Evolutionary conservation across 2,113 vertebrate genomes (phyloP).

Genomic region (Dolichotis patagonum): DNA sequence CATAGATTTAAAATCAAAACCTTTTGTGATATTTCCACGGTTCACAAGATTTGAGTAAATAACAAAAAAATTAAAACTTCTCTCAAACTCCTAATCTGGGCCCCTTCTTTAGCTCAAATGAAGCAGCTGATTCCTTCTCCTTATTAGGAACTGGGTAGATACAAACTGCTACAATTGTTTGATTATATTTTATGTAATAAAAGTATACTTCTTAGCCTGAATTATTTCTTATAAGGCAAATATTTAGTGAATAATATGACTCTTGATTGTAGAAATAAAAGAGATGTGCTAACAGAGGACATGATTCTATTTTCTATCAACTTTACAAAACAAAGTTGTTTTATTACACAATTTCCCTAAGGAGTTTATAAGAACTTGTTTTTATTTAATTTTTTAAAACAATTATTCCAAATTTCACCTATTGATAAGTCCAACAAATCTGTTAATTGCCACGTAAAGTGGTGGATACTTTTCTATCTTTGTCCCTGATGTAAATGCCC

Average conservation of each 20-base stretch:
- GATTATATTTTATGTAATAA: not conserved
- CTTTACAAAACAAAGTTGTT: constrained; percentile 11
- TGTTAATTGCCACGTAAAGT: not conserved
- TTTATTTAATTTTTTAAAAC: not conserved
- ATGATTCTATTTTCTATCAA: not conserved
- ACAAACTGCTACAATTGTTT: not conserved
- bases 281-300: not conserved
- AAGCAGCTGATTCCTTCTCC: not conserved
- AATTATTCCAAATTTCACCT: not conserved
- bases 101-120: not conserved
- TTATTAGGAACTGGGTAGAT: not conserved
- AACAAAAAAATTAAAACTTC: not conserved
- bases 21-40: not conserved
- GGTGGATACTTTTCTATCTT: not conserved
- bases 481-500: not conserved
- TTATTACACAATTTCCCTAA: not conserved
- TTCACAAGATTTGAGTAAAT: not conserved
- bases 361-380: not conserved
- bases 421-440: not conserved
- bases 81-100: not conserved
- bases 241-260: not conserved
- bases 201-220: not conserved
- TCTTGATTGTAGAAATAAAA: not conserved
- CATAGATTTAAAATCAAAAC: not conserved
- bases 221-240: not conserved